Conservation (phyloP, 2,888 invertebrate genomes). For the Tenthredo livida region DNA sequence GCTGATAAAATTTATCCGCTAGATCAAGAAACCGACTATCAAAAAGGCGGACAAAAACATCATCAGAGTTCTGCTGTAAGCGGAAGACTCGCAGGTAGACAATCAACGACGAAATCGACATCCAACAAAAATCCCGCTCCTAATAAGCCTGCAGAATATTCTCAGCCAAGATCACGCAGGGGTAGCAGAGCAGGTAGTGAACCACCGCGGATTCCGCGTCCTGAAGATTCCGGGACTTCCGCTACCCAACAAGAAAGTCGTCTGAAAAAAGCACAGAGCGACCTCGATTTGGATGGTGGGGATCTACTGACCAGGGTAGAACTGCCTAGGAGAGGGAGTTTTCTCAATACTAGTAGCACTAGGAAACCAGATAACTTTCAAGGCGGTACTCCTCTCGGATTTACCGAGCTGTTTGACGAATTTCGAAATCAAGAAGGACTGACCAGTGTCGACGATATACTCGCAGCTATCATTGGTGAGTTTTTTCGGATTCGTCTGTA, state of each 20-base stretch:
- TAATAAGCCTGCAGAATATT: slow-evolving; percentile 55
- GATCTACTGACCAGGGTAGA: slow-evolving; percentile 93
- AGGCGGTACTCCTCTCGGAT: slow-evolving; percentile 90
- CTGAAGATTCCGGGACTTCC: slow-evolving; percentile 7
- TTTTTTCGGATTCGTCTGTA: neutral
- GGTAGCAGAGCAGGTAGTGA: slow-evolving; percentile 75
- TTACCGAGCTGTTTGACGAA: slow-evolving; percentile 93
- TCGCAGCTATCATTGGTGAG: slow-evolving; percentile 88
- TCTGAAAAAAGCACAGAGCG: slow-evolving; percentile 78
- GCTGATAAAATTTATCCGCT: slow-evolving; percentile 72
- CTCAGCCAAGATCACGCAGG: slow-evolving; percentile 64
- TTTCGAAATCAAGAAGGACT: slow-evolving; percentile 93
- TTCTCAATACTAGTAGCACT: slow-evolving; percentile 90
- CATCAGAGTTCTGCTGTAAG: neutral
- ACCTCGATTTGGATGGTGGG: slow-evolving; percentile 83
- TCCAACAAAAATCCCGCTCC: slow-evolving; percentile 49
- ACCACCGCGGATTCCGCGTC: slow-evolving; percentile 67
- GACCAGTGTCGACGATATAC: slow-evolving; percentile 92
- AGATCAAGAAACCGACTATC: slow-evolving; percentile 63
- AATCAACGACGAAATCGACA: slow-evolving; percentile 32
- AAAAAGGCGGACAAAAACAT: neutral
- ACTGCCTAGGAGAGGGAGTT: slow-evolving; percentile 91
- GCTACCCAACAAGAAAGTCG: slow-evolving; percentile 70
- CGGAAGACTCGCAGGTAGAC: neutral
- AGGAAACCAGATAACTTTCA: slow-evolving; percentile 83